Evolutionary conservation across 2,797 vertebrate species (phyloP), one percentile per base, ranked within the genome.

Genomic region (Catostomus latipinnis): DNA sequence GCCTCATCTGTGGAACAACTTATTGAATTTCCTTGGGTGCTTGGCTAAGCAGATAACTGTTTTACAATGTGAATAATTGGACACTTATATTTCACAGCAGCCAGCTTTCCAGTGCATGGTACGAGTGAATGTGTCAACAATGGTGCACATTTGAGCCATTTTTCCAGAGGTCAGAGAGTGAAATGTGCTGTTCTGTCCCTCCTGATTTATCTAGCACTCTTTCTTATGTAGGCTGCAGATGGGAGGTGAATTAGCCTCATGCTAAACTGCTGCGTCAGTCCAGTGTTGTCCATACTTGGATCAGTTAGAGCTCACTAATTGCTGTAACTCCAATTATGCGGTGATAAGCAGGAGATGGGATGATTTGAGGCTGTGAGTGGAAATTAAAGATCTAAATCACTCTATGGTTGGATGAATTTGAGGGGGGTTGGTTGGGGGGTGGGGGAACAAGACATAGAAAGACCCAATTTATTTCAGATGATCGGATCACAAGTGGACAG

Each of bases 291-390:
- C 86, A 85, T 78, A 80, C 80, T 62, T 50, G 50, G 81, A 88
- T 87, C 87, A 86, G 85, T 88, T 87, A 88, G 81, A 76, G 49
- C 75, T 67, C 68, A 77, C 87, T 88, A 87, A 88, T 88, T 88
- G 87, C 87, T 82, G 80, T 82, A 74, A 82, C 81, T 84, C 73
- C 83, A 88, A 85, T 85, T 88, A 87, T 74, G 74, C 67, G 10
- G 73, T 54, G 69, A 85, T 85, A 82, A 87, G 83, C 82, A 86
- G 73, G 76, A 72, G 78, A 84, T 82, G 79, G 63, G 81, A 85
- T 74, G 81, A 83, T 67, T 70, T 74, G 43, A 56, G 50, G 58
- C 58, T n/a, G 18, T 14, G 66, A 69, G 53, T 50, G 50, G 49
- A 69, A 68, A 54, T 57, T 63, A 73, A 12, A 61, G 62, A 54